A percentile compares a stretch with the other conserved stretches of the same genome.
These are phyloP conservation scores for Contarinia nasturtii DNA, from an alignment of 1,140 invertebrate genomes.

Conservation along the genomic window DNA sequence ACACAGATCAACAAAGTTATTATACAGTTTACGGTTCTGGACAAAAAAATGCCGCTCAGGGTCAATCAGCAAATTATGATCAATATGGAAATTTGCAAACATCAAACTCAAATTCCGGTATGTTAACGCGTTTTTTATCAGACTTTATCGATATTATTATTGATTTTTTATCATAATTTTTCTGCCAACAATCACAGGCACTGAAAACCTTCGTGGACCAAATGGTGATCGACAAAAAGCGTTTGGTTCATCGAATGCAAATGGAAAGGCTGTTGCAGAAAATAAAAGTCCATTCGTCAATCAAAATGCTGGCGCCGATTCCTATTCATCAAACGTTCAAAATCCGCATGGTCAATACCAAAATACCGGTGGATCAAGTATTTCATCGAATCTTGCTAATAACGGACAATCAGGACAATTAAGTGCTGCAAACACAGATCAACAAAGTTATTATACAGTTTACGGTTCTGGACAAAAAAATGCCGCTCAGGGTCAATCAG, in stretches of 20 bases:
- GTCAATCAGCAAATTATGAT: slow-evolving; percentile 16
- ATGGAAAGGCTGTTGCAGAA: slow-evolving; percentile 9
- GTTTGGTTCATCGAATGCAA: slow-evolving; percentile 4
- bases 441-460: slow-evolving; percentile 6
- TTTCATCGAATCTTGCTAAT: slow-evolving; percentile 16
- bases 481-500: slow-evolving; percentile 15
- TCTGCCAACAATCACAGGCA: no score
- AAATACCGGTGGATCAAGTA: slow-evolving; percentile 15
- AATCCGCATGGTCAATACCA: slow-evolving; percentile 10
- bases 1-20: slow-evolving; percentile 12
- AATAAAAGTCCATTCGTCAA: slow-evolving; percentile 12
- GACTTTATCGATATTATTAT: no score
- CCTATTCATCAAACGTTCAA: slow-evolving; percentile 10
- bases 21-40: slow-evolving; percentile 6
- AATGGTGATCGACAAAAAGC: slow-evolving; percentile 1
- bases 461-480: slow-evolving; percentile 8
- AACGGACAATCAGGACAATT: slow-evolving; percentile 19
- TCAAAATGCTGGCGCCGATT: slow-evolving; percentile 20
- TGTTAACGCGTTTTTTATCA: no score
- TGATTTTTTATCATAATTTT: no score
- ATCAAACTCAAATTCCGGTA: no score
- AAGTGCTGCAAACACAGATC: slow-evolving; percentile 17
- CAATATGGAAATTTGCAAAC: slow-evolving; percentile 14
- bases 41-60: slow-evolving; percentile 12
- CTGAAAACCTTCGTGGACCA: no score